Conservation (phyloP, 2,888 invertebrate genomes). For the Caradrina kadenii region DNA sequence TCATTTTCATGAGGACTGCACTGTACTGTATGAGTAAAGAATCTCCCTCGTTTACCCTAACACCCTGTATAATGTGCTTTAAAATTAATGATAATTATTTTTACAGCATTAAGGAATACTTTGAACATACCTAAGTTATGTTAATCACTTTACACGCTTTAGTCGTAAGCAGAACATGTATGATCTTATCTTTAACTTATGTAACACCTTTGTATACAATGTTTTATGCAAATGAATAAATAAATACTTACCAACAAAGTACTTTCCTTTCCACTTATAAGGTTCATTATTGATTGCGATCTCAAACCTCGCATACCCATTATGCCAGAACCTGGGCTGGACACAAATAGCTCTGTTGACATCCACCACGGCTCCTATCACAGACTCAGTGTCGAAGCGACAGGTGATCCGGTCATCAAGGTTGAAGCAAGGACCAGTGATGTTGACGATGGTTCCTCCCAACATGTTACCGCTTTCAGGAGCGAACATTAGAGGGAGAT, state of each 20-base stretch:
- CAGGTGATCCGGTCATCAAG: constrained; percentile 94
- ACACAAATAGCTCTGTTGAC: constrained; percentile 96
- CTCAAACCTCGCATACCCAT: constrained; percentile 96
- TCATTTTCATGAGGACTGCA: no score
- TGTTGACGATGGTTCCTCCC: constrained; percentile 98
- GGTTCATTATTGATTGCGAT: constrained; percentile 95
- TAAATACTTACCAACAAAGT: constrained; percentile 94
- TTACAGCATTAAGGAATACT: no score
- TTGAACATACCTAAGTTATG: no score
- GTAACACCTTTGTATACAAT: no score
- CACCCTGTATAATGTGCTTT: no score
- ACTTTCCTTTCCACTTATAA: constrained; percentile 97
- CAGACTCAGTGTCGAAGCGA: constrained; percentile 95
- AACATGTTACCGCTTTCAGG: constrained; percentile 99
- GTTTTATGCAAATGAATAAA: no score
- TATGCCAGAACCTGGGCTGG: constrained; percentile 96
- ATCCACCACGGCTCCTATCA: constrained; percentile 94
- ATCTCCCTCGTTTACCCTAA: no score
- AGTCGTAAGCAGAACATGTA: no score
- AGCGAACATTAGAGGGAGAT: constrained; percentile 96
- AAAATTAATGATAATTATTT: no score
- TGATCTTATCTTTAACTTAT: no score
- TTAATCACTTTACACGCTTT: no score
- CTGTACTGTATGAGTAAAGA: no score
- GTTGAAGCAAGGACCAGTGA: constrained; percentile 98